Evolutionary conservation across 2,113 vertebrate genomes (phyloP).

Genomic region (Erythrocercus mccallii): DNA sequence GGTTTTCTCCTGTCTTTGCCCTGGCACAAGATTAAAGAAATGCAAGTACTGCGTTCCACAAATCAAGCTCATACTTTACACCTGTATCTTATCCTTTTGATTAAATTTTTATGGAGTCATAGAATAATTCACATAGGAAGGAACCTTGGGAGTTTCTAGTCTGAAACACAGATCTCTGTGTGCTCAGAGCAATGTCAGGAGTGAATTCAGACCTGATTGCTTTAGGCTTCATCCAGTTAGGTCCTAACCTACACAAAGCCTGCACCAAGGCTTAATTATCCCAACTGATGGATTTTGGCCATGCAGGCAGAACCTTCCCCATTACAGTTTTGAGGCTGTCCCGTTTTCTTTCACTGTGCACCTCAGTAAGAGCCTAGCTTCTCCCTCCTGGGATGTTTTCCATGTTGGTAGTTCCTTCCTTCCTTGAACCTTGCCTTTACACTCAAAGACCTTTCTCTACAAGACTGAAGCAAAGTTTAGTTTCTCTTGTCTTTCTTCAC

Average conservation of each 20-base stretch:
- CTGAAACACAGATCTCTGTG: background rate
- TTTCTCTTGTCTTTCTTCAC: background rate
- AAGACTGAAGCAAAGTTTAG: background rate
- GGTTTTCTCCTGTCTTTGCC: background rate
- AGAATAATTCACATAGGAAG: background rate
- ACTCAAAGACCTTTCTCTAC: background rate
- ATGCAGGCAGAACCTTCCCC: background rate
- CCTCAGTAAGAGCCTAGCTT: background rate
- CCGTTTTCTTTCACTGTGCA: background rate
- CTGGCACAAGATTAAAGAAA: slow-evolving; percentile 41
- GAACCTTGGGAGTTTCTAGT: background rate
- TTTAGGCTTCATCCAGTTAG: background rate
- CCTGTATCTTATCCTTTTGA: background rate
- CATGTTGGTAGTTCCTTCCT: background rate
- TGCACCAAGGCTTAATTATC: background rate
- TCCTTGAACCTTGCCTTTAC: background rate
- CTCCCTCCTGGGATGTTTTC: background rate
- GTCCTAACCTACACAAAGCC: background rate
- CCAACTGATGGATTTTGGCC: background rate
- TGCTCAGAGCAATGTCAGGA: background rate
- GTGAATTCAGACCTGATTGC: background rate
- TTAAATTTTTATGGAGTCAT: slow-evolving; percentile 24
- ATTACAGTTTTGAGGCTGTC: background rate
- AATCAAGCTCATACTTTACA: slow-evolving; percentile 49
- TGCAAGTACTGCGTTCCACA: background rate